Base-by-base conservation (phyloP, 2,797 vertebrate species). In the Columba guinea region DNA sequence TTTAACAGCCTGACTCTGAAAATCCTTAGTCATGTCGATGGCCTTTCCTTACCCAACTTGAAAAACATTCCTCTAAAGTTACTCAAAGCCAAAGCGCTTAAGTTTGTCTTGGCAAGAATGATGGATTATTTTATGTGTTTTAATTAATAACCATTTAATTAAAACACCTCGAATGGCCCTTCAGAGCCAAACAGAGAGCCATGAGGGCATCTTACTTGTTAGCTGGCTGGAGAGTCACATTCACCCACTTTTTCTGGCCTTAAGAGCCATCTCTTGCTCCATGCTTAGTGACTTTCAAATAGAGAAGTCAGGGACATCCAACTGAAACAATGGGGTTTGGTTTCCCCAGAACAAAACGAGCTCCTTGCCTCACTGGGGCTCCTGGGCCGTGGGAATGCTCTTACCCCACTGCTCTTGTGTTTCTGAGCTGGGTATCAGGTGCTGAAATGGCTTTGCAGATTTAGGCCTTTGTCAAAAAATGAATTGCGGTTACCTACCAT, bases 1-100 rank as follows among this genome's bases (percentile, higher is more conserved):
- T 81, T 96, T 86, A 65, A 73, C 24, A 24, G 41, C 60, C 34
- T 44, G 37, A 62, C 59, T 52, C 32, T 74, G 34, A 77, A 95
- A 91, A 89, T 64, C 46, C 53, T 30, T n/a, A 7, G 16, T 75
- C 19, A 3, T 4, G 13, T 20, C 4, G 7, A 20, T 55, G 41
- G 51, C 53, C 62, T 59, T 39, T 44, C 35, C 19, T 71, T 49
- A 71, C 4, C 44, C 8, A 58, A 55, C 44, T 46, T 46, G 44
- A 46, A 46, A 46, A 44, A 53, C 12, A 80, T 16, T 44, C 24
- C 28, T 53, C 62, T 69, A 30, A 79, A 73, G 48, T 22, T 60
- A 58, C 22, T 81, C 26, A 51, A 58, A 65, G 35, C 16, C 32
- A 65, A 80, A 71, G 28, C 63, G 20, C 27, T 60, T 37, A 24